Conservation (phyloP, 1,140 invertebrate genomes). For the Neotoxoptera formosana region DNA sequence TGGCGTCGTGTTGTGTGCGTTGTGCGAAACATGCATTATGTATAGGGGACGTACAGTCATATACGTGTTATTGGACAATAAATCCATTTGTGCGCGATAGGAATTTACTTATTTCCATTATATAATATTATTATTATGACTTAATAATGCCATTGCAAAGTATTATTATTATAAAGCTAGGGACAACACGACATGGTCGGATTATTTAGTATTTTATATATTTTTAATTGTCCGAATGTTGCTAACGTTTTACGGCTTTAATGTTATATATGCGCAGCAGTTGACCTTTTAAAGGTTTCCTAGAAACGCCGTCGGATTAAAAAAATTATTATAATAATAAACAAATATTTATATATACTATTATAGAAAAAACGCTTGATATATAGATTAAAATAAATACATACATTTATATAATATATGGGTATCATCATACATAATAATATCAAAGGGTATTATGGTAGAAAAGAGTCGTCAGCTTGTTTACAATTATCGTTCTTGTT, state of each 20-base stretch:
- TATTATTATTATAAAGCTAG: not conserved
- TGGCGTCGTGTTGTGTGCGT: not conserved
- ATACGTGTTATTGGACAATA: conserved; percentile 28
- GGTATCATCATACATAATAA: not conserved
- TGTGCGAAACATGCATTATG: not conserved
- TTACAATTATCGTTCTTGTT: too few species aligned
- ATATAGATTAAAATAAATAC: too few species aligned
- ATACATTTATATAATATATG: not conserved
- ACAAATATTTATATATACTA: not conserved
- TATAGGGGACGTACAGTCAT: not conserved
- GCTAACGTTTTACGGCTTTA: not conserved
- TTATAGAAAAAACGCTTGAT: too few species aligned
- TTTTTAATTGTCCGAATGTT: conserved; percentile 29
- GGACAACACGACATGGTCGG: conserved; percentile 12
- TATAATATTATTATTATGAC: not conserved
- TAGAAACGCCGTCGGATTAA: not conserved
- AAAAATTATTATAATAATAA: not conserved
- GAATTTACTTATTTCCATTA: not conserved
- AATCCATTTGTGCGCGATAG: not conserved
- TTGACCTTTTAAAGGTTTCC: conserved; percentile 44
- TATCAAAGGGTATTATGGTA: not conserved
- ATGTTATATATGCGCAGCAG: conserved; percentile 5
- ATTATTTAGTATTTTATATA: conserved; percentile 48
- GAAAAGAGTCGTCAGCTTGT: too few species aligned
- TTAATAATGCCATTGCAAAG: conserved; percentile 23